Evolutionary conservation across 2,113 vertebrate species (phyloP).

Genomic region (Verasper variegatus): DNA sequence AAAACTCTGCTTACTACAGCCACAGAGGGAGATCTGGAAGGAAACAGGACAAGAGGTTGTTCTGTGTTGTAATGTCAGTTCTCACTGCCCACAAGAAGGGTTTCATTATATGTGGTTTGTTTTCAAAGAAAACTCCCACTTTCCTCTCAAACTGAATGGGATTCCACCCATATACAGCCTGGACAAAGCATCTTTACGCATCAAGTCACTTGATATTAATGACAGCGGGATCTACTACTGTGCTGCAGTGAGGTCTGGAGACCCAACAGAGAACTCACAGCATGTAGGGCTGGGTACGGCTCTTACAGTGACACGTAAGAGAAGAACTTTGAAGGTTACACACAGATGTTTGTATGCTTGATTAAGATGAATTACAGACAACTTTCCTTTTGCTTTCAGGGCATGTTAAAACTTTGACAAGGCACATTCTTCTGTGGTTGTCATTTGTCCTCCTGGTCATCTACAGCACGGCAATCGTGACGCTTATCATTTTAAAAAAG

Average conservation of each 20-base stretch:
- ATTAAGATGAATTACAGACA: not conserved
- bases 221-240: slow-evolving; percentile 80
- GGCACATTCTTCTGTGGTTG: slow-evolving; percentile 40
- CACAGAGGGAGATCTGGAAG: not conserved
- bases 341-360: not conserved
- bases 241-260: not conserved
- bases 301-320: slow-evolving; percentile 72
- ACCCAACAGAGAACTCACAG: not conserved
- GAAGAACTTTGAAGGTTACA: not conserved
- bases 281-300: slow-evolving; percentile 57
- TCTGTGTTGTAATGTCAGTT: slow-evolving; percentile 38
- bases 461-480: slow-evolving; percentile 61
- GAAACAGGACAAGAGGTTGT: slow-evolving; percentile 16
- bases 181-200: slow-evolving; percentile 3
- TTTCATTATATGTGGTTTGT: slow-evolving; percentile 48
- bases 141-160: accelerated
- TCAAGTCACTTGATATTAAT: slow-evolving; percentile 28
- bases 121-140: slow-evolving; percentile 21
- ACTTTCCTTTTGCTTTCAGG: slow-evolving; percentile 44
- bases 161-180: slow-evolving; percentile 35
- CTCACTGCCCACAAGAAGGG: not conserved
- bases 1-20: not conserved
- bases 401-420: not conserved
- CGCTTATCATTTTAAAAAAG: slow-evolving; percentile 71
- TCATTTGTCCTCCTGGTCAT: slow-evolving; percentile 56